A percentile compares a stretch with the other conserved stretches of the same genome.
Conservation (phyloP, 2,113 vertebrate genomes). For the Suncus etruscus region DNA sequence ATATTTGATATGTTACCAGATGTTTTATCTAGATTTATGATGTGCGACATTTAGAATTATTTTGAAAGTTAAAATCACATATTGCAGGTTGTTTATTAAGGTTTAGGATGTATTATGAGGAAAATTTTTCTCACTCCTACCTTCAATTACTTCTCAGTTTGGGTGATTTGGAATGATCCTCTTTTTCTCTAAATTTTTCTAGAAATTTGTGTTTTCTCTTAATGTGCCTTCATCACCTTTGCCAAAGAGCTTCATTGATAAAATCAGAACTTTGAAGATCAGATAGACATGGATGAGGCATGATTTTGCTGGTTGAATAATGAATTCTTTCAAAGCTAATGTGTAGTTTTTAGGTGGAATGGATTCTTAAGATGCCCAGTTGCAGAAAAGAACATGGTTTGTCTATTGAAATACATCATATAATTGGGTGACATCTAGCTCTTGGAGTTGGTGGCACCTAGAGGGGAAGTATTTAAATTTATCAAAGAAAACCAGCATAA, state of each 20-base stretch:
- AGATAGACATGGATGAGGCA: neutral
- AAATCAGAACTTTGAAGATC: neutral
- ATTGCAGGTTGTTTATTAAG: neutral
- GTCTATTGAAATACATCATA: no score
- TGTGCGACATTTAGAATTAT: no score
- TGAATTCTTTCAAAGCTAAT: neutral
- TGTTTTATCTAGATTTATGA: no score
- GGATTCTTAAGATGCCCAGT: neutral
- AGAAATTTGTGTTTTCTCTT: neutral
- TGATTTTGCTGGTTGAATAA: neutral
- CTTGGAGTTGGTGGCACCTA: no score
- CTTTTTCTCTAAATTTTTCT: neutral
- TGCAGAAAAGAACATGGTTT: no score
- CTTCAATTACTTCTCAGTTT: neutral
- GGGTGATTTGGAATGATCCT: neutral
- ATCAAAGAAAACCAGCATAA: no score
- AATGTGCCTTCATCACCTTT: rapidly evolving
- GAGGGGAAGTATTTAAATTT: no score
- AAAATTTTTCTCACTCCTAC: neutral
- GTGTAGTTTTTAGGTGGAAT: neutral
- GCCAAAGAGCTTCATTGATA: neutral
- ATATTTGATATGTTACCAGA: no score
- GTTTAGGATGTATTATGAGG: neutral
- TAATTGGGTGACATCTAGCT: neutral
- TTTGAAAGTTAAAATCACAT: neutral